These are phyloP conservation scores for Hemichromis elongatus DNA, from an alignment of 2,113 vertebrate species.

Conservation along the genomic window DNA sequence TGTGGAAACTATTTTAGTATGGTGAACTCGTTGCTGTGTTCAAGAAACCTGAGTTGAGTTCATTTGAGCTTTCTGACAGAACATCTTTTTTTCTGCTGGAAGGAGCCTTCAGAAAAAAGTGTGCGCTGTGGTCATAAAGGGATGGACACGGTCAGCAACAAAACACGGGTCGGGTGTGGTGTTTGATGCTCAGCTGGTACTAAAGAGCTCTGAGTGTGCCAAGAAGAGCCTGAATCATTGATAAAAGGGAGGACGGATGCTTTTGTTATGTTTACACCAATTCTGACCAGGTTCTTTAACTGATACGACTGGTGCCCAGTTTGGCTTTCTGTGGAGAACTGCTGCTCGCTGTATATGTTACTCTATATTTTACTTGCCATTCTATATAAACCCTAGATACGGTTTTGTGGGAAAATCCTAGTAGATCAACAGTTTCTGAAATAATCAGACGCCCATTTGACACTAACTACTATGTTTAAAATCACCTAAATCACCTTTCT, in stretches of 20 bases:
- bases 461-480: not conserved
- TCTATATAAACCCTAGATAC: not conserved
- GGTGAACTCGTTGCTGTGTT: not conserved
- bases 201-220: not conserved
- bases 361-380: not conserved
- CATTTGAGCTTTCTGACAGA: not conserved
- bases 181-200: not conserved
- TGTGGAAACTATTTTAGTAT: not conserved
- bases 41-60: not conserved
- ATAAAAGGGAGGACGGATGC: not conserved
- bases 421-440: not conserved
- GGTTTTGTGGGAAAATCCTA: not conserved
- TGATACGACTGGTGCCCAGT: not conserved
- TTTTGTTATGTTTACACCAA: not conserved
- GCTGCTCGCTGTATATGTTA: fast-evolving
- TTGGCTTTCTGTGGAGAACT: not conserved
- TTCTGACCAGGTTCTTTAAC: not conserved
- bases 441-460: not conserved
- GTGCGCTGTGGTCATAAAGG: not conserved
- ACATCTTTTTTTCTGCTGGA: not conserved
- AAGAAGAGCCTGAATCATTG: not conserved
- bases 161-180: not conserved
- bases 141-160: not conserved
- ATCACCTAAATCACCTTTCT: not conserved
- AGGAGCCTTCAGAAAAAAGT: not conserved